A percentile compares a stretch with the other conserved stretches of the same genome.
These are phyloP conservation scores for Antechinus flavipes DNA, from an alignment of 2,113 vertebrate genomes.

Conservation along the genomic window DNA sequence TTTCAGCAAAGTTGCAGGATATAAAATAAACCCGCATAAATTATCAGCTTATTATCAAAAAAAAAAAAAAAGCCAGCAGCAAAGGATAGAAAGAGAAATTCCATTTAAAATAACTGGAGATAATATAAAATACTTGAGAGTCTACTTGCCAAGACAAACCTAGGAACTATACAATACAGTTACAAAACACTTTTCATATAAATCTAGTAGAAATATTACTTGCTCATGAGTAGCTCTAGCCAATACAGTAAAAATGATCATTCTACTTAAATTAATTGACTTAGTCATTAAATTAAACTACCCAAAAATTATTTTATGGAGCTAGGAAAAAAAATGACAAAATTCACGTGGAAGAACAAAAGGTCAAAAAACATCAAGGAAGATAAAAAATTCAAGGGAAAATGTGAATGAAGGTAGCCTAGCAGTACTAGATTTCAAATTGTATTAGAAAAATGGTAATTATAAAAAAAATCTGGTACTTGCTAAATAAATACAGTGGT, in stretches of 20 bases:
- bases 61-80: too few species aligned
- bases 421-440: neutral
- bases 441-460: neutral
- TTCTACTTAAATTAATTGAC: neutral
- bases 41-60: too few species aligned
- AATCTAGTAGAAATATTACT: neutral
- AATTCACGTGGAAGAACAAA: neutral
- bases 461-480: neutral
- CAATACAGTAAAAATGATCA: neutral
- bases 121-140: too few species aligned
- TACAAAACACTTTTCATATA: neutral
- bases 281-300: neutral
- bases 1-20: too few species aligned
- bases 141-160: too few species aligned
- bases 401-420: neutral
- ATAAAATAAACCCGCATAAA: too few species aligned
- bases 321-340: neutral
- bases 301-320: neutral
- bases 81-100: too few species aligned
- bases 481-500: neutral
- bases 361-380: neutral
- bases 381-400: neutral
- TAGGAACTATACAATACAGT: too few species aligned
- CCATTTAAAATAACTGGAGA: too few species aligned
- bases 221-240: neutral